A percentile compares a stretch with the other conserved stretches of the same genome.
phyloP scores from a whole-genome alignment of 2,888 invertebrate genomes.

The Teleogryllus oceanicus region DNA sequence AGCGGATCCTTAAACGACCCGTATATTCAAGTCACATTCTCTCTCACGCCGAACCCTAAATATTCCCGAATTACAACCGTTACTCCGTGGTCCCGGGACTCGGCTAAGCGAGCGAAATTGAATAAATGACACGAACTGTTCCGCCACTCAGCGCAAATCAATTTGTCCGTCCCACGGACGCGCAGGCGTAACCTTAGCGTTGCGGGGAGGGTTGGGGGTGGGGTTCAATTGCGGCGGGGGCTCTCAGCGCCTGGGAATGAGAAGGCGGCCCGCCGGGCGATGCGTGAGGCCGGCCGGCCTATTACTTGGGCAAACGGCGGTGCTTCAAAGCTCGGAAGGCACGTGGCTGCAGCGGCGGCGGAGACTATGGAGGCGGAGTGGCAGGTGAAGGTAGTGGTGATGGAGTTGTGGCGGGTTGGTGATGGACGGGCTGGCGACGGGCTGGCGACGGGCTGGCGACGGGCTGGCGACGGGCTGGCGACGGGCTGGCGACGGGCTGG shows the following conservation, averaged over 20 bases:
- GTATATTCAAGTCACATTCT: background rate
- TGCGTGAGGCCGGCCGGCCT: background rate
- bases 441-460: too few species aligned
- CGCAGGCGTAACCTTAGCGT: background rate
- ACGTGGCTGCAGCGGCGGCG: background rate
- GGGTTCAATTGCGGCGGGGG: background rate
- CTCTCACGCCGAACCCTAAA: conserved; percentile 9
- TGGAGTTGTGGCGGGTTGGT: too few species aligned
- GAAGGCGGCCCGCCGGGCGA: background rate
- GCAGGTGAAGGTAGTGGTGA: background rate
- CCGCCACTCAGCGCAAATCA: conserved; percentile 4
- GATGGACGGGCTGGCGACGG: too few species aligned
- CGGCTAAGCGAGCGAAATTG: background rate
- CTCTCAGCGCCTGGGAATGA: conserved; percentile 18
- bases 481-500: too few species aligned
- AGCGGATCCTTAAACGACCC: background rate
- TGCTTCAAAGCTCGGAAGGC: background rate
- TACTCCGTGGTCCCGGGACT: background rate
- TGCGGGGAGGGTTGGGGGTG: background rate
- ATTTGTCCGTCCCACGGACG: background rate
- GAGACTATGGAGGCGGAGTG: background rate
- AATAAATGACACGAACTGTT: background rate
- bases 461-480: too few species aligned
- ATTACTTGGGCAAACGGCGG: conserved; percentile 18
- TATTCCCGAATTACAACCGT: background rate